phyloP scores from a whole-genome alignment of 1,140 invertebrate species.

The Lucilia cuprina region DNA sequence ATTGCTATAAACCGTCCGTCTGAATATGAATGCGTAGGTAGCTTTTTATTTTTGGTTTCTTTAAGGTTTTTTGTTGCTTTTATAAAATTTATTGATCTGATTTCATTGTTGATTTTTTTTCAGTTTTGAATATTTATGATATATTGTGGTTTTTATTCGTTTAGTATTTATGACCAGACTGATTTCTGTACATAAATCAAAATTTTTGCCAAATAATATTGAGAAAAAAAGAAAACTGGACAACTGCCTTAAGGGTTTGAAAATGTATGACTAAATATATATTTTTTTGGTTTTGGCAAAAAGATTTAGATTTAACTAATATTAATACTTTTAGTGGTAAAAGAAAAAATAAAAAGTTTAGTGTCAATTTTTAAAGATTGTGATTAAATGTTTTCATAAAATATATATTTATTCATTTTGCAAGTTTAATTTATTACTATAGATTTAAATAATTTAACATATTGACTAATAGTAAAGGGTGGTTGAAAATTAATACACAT shows the following conservation, averaged over 20 bases:
- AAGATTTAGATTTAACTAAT: background rate
- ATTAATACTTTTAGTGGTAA: background rate
- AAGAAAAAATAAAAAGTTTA: too few species aligned
- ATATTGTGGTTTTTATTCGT: constrained; percentile 1
- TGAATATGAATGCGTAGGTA: background rate
- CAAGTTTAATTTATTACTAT: too few species aligned
- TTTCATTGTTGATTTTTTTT: background rate
- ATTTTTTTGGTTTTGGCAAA: too few species aligned
- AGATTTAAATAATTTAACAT: too few species aligned
- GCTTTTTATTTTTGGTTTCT: background rate
- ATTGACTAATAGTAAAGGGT: too few species aligned
- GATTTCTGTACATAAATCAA: background rate
- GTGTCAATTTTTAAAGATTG: too few species aligned
- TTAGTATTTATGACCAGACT: background rate
- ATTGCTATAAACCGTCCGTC: constrained; percentile 30
- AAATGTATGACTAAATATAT: background rate
- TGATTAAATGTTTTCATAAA: too few species aligned
- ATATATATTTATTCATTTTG: too few species aligned
- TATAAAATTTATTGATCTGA: constrained; percentile 11
- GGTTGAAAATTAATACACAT: too few species aligned
- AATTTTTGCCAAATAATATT: background rate
- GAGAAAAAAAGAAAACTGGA: background rate
- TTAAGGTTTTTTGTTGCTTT: background rate
- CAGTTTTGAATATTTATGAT: background rate
- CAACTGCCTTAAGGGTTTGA: background rate